Evolutionary conservation across 2,113 vertebrate species (phyloP), one percentile per base, ranked within the genome.

Genomic region (Amblyopsis rosae): DNA sequence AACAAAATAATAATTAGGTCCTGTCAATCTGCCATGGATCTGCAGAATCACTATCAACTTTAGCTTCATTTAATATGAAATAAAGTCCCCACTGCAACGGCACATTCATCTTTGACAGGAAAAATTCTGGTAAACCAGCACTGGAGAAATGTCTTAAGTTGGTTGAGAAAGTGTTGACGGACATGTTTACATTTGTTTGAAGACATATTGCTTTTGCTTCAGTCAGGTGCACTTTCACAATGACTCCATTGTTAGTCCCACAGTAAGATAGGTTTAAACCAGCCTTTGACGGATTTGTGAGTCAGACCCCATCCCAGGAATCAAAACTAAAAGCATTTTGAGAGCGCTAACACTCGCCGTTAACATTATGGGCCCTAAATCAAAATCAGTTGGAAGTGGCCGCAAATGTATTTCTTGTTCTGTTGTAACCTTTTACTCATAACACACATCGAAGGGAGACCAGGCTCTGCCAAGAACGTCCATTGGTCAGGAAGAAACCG

Each of bases 161-260:
- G 35, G 71, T 80, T 67, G 59, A 63, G 69, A 70, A 46, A 45
- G 17, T 11, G 50, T 48, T 48, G 16, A 63, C 63, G 69, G 66
- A 50, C 62, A 0, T 75, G 33, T 76, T 76, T 65, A 62, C 51
- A 56, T 81, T 59, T 57, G 55, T 75, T 54, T 73, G 59, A 79
- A 46, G 16, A 13, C 32, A 6, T 16, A 59, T 63, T 76, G 79
- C 67, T 57, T 72, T 13, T 12, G 68, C 62, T 72, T 35, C 63
- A 76, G 72, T 81, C 76, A 89, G 82, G 84, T 88, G 72, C 58
- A 46, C n/a, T 35, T 32, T 72, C 56, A 84, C 77, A 90, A 80
- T 76, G 82, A 33, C 65, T 55, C 64, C 63, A 82, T 80, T 89
- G 81, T 86, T 75, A 45, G 48, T 68, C 33, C 61, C 35, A 45